A percentile compares a stretch with the other conserved stretches of the same genome.
Evolutionary conservation across 2,888 invertebrate genomes (phyloP).

Genomic region (Therioaphis trifolii): DNA sequence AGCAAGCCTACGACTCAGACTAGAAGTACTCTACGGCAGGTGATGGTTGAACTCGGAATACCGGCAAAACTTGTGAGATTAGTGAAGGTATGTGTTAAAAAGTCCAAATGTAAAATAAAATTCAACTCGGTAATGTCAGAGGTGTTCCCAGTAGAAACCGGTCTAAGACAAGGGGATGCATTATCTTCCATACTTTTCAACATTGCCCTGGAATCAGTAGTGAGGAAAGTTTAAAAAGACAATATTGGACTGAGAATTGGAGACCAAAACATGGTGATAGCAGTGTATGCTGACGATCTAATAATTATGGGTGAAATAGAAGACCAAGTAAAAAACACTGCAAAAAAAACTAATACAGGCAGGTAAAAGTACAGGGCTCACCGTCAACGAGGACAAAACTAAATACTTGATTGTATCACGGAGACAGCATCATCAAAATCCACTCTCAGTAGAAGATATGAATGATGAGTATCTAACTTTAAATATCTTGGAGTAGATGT

Average conservation of each 20-base stretch:
- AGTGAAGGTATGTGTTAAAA: background rate
- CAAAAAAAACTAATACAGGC: conserved; percentile 4
- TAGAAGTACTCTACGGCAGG: background rate
- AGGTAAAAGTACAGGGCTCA: conserved; percentile 9
- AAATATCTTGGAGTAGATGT: conserved; percentile 37
- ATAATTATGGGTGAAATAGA: conserved; percentile 4
- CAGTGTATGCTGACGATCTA: background rate
- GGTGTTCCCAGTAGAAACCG: background rate
- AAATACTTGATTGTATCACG: conserved; percentile 25
- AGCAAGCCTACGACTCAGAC: no score
- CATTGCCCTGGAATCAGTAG: conserved; percentile 2
- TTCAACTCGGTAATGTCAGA: background rate
- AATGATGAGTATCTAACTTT: conserved; percentile 10
- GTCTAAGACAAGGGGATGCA: background rate
- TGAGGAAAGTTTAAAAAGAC: conserved; percentile 18
- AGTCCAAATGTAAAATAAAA: background rate
- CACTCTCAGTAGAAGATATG: background rate
- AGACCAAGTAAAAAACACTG: background rate
- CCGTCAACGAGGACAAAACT: conserved; percentile 5
- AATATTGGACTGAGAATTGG: background rate
- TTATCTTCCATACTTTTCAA: conserved; percentile 12
- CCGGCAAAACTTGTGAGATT: background rate
- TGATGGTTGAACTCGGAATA: background rate
- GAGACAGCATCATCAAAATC: conserved; percentile 18
- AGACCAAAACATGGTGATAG: background rate